A percentile compares a stretch with the other conserved stretches of the same genome.
phyloP scores from a whole-genome alignment of 2,113 vertebrate genomes.

The Tyrannus savana region DNA sequence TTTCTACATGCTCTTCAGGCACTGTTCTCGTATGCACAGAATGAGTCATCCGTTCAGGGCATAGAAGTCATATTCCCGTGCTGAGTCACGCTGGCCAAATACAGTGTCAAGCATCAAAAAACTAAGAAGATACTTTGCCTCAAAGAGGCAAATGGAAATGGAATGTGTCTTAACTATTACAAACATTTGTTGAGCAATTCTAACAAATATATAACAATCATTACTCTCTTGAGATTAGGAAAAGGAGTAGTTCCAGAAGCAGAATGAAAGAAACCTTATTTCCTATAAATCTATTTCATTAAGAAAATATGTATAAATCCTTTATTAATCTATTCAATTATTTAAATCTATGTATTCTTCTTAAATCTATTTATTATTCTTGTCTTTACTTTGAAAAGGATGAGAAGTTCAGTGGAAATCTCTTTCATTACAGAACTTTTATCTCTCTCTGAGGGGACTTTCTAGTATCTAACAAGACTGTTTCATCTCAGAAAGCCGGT shows the following conservation, averaged over 20 bases:
- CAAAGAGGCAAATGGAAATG: not conserved
- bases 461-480: not conserved
- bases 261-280: not conserved
- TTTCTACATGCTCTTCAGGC: not conserved
- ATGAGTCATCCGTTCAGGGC: slow-evolving; percentile 14
- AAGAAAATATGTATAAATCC: not conserved
- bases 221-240: not conserved
- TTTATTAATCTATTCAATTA: not conserved
- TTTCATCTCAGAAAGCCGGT: not conserved
- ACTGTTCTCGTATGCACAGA: not conserved
- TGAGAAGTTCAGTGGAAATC: not conserved
- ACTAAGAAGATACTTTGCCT: not conserved
- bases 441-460: not conserved
- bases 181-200: not conserved
- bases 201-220: not conserved
- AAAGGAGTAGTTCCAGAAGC: not conserved
- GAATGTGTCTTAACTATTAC: not conserved
- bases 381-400: not conserved
- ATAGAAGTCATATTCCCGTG: accelerated
- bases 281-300: not conserved
- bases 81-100: not conserved
- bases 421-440: not conserved
- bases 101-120: not conserved
- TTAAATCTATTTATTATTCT: not conserved
- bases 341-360: not conserved